These are phyloP conservation scores for Trachelus troglodyta DNA, from an alignment of 2,888 invertebrate species.

Conservation along the genomic window DNA sequence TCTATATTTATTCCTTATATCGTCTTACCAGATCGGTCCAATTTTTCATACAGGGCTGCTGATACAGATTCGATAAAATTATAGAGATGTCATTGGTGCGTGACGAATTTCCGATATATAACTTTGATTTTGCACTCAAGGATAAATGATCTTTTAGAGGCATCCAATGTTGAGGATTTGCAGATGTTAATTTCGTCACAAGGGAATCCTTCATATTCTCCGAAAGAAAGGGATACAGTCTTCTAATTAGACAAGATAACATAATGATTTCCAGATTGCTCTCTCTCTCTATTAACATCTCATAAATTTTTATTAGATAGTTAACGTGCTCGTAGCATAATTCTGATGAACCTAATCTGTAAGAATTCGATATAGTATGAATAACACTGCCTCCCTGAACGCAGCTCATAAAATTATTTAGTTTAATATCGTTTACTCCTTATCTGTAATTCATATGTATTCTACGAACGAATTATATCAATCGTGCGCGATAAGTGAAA, in stretches of 20 bases:
- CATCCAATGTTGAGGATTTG: conserved; percentile 22
- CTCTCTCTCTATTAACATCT: conserved; percentile 36
- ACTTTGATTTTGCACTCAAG: conserved; percentile 7
- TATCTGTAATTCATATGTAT: not conserved
- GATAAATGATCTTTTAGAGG: conserved; percentile 29
- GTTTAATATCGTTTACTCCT: not conserved
- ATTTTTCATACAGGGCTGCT: conserved; percentile 26
- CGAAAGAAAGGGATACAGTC: conserved; percentile 48
- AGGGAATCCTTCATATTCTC: conserved; percentile 42
- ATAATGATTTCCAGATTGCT: conserved; percentile 44
- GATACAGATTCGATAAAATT: conserved; percentile 1
- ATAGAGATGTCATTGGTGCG: conserved; percentile 2
- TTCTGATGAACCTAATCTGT: conserved; percentile 47
- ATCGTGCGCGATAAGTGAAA: conserved; percentile 2
- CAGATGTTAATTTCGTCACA: conserved; percentile 14
- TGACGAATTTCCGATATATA: conserved; percentile 5
- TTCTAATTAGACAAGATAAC: conserved; percentile 45
- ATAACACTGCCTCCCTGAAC: too few species aligned
- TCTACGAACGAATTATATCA: not conserved
- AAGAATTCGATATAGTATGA: conserved; percentile 8
- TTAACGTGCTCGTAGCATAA: conserved; percentile 48
- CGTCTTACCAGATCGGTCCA: conserved; percentile 48
- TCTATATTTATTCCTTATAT: not conserved
- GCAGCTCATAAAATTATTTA: too few species aligned
- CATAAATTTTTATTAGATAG: conserved; percentile 48